Evolutionary conservation across 1,140 invertebrate species (phyloP).

Genomic region (Campoletis sonorensis): DNA sequence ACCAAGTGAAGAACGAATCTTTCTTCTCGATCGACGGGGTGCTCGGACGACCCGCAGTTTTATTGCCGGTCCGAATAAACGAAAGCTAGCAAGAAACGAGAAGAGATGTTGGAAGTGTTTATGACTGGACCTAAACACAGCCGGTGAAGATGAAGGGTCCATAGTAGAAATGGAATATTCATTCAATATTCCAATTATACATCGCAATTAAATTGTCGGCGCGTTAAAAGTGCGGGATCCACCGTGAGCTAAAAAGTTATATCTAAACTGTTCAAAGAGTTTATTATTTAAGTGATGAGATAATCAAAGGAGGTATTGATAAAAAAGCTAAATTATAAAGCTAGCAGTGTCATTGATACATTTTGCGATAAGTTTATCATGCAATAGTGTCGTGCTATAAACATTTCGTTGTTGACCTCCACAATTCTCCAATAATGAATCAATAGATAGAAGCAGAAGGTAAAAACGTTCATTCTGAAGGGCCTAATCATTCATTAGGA

Average conservation of each 20-base stretch:
- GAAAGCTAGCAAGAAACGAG: not conserved
- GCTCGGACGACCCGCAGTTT: constrained; percentile 32
- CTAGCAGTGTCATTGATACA: not conserved
- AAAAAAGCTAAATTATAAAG: not conserved
- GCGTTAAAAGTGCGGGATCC: constrained; percentile 15
- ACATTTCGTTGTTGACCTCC: not conserved
- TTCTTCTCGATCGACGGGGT: constrained; percentile 21
- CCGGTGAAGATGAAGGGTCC: constrained; percentile 23
- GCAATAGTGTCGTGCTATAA: not conserved
- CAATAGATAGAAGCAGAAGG: too few relatives aligned
- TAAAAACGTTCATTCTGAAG: too few relatives aligned
- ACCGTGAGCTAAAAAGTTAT: not conserved
- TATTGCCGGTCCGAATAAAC: not conserved
- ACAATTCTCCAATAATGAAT: not conserved
- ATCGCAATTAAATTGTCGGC: constrained; percentile 22
- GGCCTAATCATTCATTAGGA: not conserved
- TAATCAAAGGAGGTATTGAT: not conserved
- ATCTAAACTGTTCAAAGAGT: not conserved
- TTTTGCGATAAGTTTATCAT: not conserved
- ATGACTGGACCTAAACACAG: not conserved
- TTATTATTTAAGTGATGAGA: not conserved
- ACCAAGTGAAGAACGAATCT: constrained; percentile 15
- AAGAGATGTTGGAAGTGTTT: not conserved
- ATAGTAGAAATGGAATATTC: not conserved
- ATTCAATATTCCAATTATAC: not conserved